Evolutionary conservation across 2,797 vertebrate species (phyloP), one percentile per base, ranked within the genome.

Genomic region (Fundulus diaphanus): DNA sequence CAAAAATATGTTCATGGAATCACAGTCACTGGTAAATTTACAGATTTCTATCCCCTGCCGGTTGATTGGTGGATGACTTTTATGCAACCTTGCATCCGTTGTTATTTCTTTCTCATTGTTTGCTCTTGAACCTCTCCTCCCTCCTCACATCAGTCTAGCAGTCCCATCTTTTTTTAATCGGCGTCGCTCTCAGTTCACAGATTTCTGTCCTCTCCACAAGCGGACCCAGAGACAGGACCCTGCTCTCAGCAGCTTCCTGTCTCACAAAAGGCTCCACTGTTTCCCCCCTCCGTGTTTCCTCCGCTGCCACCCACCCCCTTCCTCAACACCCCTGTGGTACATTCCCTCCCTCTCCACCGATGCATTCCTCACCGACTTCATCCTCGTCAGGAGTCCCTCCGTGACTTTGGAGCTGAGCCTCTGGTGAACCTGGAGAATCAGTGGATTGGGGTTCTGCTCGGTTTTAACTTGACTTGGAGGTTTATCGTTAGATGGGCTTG

Each of bases 251-350:
- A 86, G 90, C 86, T 94, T 92, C 93, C 91, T 90, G 89, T 84
- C 86, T 92, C 90, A 95, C 93, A 95, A 94, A 95, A 95, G 95
- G 88, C 85, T 88, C 87, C 69, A 89, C 91, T 94, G 91, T 93
- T 90, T 81, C 83, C 85, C 82, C 88, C 82, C 82, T 85, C 81
- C 63, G 70, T 80, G 89, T 84, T 93, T 92, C 91, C 89, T 91
- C 88, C 82, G 73, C 91, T 87, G 90, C 93, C 93, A 87, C 88
- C 87, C 91, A 84, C 90, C 90, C 90, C 89, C 88, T 90, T 91
- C 89, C 90, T 91, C 94, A 93, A 94, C 92, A 95, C 93, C 89
- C 91, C 89, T 78, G 93, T 95, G 94, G 94, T 94, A 95, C 94
- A 95, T 95, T 95, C 95, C 93, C 93, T 89, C 90, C 78, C 88